Percentiles rank a stretch among this genome's conserved stretches.
phyloP scores from a whole-genome alignment of 1,140 invertebrate genomes.

The Drosophila punjabiensis region DNA sequence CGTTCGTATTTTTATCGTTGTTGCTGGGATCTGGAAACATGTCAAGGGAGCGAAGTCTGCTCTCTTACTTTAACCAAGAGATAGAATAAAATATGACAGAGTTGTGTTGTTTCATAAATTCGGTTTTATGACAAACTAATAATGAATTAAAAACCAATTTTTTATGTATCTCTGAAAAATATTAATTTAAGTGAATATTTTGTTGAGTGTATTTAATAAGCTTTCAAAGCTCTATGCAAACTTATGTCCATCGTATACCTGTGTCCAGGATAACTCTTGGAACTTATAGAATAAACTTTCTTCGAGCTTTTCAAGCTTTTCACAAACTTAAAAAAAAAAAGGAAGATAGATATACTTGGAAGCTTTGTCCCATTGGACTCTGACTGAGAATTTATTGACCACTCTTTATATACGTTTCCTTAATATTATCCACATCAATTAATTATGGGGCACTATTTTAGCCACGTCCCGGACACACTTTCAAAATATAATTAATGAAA shows the following conservation, averaged over 20 bases:
- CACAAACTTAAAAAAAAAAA: too few relatives aligned
- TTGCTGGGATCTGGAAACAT: too few relatives aligned
- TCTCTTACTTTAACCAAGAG: too few relatives aligned
- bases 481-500: constrained; percentile 75
- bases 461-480: constrained; percentile 46
- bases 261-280: background rate
- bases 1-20: too few relatives aligned
- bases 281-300: background rate
- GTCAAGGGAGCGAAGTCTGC: too few relatives aligned
- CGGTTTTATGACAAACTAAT: too few relatives aligned
- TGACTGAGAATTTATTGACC: constrained; percentile 23
- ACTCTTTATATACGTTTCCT: constrained; percentile 24
- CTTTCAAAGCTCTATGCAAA: background rate
- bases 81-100: too few relatives aligned
- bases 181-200: background rate
- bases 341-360: background rate
- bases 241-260: background rate
- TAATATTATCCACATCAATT: constrained; percentile 54
- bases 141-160: too few relatives aligned
- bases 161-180: background rate
- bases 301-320: background rate
- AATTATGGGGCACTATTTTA: constrained; percentile 63
- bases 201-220: background rate
- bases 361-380: constrained; percentile 16
- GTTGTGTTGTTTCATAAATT: too few relatives aligned